phyloP scores from a whole-genome alignment of 2,888 invertebrate species.

The Platycheirus albimanus region DNA sequence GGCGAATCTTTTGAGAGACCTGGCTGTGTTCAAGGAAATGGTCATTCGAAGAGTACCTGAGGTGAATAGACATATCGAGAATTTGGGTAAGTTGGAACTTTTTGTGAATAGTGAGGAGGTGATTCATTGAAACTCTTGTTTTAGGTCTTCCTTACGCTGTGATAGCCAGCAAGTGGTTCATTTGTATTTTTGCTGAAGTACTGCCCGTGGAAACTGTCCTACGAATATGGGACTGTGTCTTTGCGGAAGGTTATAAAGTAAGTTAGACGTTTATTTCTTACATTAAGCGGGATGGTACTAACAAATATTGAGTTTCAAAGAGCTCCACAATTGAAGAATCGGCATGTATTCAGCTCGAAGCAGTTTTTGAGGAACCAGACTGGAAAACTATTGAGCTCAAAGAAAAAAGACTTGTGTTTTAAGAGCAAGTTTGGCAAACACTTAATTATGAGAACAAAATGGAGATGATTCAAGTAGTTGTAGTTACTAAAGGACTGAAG shows the following conservation, averaged over 20 bases:
- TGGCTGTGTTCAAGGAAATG: constrained; percentile 94
- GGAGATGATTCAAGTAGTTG: no score
- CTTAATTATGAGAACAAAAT: no score
- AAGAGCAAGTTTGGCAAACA: no score
- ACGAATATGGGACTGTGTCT: constrained; percentile 97
- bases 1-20: constrained; percentile 94
- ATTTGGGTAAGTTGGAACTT: constrained; percentile 84
- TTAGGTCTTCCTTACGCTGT: constrained; percentile 93
- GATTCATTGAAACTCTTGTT: constrained; percentile 31
- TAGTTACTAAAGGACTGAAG: no score
- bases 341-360: background rate
- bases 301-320: no score
- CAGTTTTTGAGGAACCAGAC: background rate
- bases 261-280: constrained; percentile 4
- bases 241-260: constrained; percentile 94
- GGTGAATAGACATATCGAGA: constrained; percentile 91
- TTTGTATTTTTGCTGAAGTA: constrained; percentile 96
- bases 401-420: no score
- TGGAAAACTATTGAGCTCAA: no score
- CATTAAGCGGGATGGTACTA: no score
- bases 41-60: constrained; percentile 92
- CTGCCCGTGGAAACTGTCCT: constrained; percentile 96
- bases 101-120: background rate
- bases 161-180: constrained; percentile 97
- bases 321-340: no score